A percentile compares a stretch with the other conserved stretches of the same genome.
Conservation (phyloP, 2,888 invertebrate species). For the Lapara coniferarum region DNA sequence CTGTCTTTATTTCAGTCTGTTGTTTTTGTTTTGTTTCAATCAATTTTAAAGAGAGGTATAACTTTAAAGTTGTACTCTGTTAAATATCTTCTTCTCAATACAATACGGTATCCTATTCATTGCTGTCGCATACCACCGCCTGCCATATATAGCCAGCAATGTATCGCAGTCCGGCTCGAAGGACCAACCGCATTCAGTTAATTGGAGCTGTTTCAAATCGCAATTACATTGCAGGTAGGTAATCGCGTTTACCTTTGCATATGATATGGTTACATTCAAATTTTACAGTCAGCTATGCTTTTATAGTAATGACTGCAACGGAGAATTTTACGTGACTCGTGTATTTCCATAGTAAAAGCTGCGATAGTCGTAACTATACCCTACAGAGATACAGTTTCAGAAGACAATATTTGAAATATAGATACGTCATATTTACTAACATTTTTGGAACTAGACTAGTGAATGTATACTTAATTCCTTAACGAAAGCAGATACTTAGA, state of each 20-base stretch:
- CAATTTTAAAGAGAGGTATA: too few species aligned
- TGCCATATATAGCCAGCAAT: background rate
- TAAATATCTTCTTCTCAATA: too few species aligned
- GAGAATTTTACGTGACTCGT: too few species aligned
- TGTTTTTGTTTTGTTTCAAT: too few species aligned
- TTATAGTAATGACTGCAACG: background rate
- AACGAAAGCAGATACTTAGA: slow-evolving; percentile 15
- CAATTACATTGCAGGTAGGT: slow-evolving; percentile 18
- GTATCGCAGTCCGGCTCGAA: slow-evolving; percentile 6
- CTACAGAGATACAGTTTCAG: too few species aligned
- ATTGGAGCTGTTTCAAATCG: slow-evolving; percentile 3
- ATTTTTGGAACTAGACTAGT: background rate
- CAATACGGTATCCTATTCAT: background rate
- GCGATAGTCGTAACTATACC: too few species aligned
- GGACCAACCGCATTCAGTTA: slow-evolving; percentile 18
- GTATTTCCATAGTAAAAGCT: too few species aligned
- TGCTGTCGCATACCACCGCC: background rate
- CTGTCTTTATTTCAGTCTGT: background rate
- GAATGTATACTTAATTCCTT: background rate
- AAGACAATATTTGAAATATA: too few species aligned
- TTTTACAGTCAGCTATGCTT: background rate
- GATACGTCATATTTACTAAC: too few species aligned
- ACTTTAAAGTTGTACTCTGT: too few species aligned
- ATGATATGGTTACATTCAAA: background rate
- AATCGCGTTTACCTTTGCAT: slow-evolving; percentile 2